Percentiles rank a stretch among this genome's conserved stretches.
Evolutionary conservation across 2,113 vertebrate species (phyloP).

Genomic region (Trichechus manatus): DNA sequence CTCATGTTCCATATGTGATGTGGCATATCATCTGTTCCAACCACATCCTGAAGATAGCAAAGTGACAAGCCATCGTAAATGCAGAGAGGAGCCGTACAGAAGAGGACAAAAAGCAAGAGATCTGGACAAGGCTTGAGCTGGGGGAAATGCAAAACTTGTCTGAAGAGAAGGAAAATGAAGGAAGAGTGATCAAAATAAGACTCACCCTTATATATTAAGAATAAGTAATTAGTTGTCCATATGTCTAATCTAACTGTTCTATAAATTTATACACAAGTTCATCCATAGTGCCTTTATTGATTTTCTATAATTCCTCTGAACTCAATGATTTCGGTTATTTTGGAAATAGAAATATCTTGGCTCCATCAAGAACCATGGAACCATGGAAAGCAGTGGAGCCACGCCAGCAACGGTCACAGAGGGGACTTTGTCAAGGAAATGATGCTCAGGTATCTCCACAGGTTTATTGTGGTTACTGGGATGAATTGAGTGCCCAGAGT

Average conservation of each 20-base stretch:
- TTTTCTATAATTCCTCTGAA: not conserved
- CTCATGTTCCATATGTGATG: too few relatives aligned
- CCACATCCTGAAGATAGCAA: not conserved
- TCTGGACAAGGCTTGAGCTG: not conserved
- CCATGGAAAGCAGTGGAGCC: too few relatives aligned
- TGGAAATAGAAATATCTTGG: not conserved
- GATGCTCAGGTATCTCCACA: accelerated
- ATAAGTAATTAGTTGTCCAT: accelerated
- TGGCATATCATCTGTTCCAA: too few relatives aligned
- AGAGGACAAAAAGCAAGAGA: not conserved
- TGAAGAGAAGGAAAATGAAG: not conserved
- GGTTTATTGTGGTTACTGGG: accelerated
- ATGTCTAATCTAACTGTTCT: not conserved
- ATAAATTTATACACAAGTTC: not conserved
- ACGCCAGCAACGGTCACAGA: not conserved
- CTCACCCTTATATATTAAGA: accelerated
- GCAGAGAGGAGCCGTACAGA: not conserved
- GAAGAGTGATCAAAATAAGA: accelerated
- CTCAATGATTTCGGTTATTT: not conserved
- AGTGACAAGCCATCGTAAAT: accelerated
- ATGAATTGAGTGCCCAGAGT: not conserved
- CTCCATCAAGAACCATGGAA: too few relatives aligned
- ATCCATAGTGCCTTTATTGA: accelerated
- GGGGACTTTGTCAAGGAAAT: accelerated
- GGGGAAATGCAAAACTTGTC: not conserved